These are phyloP conservation scores for Cyprinodon diabolis DNA, from an alignment of 2,797 vertebrate species.

Conservation along the genomic window DNA sequence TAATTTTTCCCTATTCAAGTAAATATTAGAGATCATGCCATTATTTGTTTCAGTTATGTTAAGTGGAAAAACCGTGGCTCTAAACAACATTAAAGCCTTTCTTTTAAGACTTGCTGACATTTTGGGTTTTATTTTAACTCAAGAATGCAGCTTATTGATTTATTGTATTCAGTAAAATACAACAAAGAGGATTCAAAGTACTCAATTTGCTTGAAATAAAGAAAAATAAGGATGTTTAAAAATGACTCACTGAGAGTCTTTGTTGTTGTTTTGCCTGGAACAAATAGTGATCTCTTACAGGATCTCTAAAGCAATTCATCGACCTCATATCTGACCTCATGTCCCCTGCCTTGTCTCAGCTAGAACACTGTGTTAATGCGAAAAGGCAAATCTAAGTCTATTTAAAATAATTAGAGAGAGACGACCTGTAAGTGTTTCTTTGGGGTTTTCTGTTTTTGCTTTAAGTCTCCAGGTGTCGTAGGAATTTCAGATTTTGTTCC, in stretches of 20 bases:
- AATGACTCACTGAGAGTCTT: neutral
- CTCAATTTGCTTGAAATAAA: neutral
- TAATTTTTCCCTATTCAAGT: neutral
- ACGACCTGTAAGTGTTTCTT: conserved; percentile 4
- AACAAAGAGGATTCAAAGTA: neutral
- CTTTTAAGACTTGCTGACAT: neutral
- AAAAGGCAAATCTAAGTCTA: conserved; percentile 43
- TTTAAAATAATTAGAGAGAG: conserved; percentile 39
- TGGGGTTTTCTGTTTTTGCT: conserved; percentile 10
- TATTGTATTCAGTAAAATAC: neutral
- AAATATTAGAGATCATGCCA: neutral
- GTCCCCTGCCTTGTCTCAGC: conserved; percentile 29
- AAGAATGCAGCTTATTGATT: neutral
- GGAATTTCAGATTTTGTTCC: conserved; percentile 75
- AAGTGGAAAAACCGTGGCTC: neutral
- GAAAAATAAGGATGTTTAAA: neutral
- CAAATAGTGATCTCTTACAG: conserved; percentile 2
- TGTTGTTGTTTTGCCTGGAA: conserved; percentile 13
- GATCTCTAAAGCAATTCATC: conserved; percentile 19
- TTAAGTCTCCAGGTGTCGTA: conserved; percentile 55
- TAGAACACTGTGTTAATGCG: conserved; percentile 26
- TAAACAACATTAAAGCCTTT: conserved; percentile 1
- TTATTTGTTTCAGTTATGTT: neutral
- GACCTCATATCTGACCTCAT: conserved; percentile 18
- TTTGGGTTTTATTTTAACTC: neutral